Percentiles rank a stretch among this genome's conserved stretches.
These are phyloP conservation scores for Scolopax bukidnonensis DNA, from an alignment of 2,797 vertebrate species.

Conservation along the genomic window DNA sequence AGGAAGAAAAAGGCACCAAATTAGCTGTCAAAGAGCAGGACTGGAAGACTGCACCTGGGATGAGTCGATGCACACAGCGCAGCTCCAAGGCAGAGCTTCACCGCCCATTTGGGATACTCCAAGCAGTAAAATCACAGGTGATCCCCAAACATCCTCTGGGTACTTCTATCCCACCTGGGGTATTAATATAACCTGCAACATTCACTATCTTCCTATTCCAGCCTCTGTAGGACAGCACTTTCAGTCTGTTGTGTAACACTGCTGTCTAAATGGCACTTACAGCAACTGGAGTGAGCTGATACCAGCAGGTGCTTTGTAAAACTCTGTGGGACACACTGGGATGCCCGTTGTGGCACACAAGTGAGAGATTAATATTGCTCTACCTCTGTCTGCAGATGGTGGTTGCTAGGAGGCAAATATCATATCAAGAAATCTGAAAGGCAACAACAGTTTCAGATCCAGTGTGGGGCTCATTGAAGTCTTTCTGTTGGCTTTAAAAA, in stretches of 20 bases:
- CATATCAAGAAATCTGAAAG: not conserved
- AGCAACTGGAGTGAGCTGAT: not conserved
- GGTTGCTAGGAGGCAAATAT: conserved; percentile 49
- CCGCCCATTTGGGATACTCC: fast-evolving
- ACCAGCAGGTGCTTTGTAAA: not conserved
- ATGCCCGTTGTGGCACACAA: not conserved
- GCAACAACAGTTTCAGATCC: conserved; percentile 22
- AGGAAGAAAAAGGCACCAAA: conserved; percentile 1
- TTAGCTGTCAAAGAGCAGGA: not conserved
- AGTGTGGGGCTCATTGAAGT: not conserved
- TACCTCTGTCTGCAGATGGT: not conserved
- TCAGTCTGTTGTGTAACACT: not conserved
- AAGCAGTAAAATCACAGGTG: not conserved
- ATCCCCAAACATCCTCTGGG: not conserved
- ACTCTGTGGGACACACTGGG: not conserved
- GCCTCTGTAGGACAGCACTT: not conserved
- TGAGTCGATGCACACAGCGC: not conserved
- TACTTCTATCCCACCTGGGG: not conserved
- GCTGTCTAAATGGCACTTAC: not conserved
- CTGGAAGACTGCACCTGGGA: not conserved
- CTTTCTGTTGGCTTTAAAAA: not conserved
- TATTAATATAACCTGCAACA: not conserved
- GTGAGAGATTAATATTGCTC: not conserved
- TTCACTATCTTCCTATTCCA: not conserved
- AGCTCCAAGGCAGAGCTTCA: not conserved